Base-by-base conservation (phyloP, 2,888 invertebrate species). In the Hecatera dysodea region DNA sequence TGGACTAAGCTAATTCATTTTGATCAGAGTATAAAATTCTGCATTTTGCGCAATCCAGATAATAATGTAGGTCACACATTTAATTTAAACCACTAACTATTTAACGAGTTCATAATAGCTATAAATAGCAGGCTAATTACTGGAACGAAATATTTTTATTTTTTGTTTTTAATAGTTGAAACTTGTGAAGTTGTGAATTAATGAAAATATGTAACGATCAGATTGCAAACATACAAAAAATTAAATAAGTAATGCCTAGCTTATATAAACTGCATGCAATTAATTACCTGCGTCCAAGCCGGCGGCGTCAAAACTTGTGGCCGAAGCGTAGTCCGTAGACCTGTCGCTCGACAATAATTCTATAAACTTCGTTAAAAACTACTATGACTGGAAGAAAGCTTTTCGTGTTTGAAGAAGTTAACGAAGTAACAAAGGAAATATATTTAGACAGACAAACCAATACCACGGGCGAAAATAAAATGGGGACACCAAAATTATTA, bases 401-500 rank as follows among this genome's bases (percentile, higher is more conserved):
- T 55, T 39, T 52, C 17, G 62, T 63, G 19, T 8, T 60, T 42
- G 29, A 44, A 61, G 19, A 52, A 29, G 33, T 19, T 44, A 46
- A 1, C 7, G 11, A 48, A 46, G 42, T 53, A 52, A 59, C 52
- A 65, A 67, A 48, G 42, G 46, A 71, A 52, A 63, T 82, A 67
- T 68, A 71, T 64, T 63, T 44, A 73, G 42, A 61, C 39, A 36
- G 22, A 44, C 15, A n/a, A 64, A 67, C 39, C 17, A 53, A 69
- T 74, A 70, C 55, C 56, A 78, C 66, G 44, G 29, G 53, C 44
- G 53, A 65, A 72, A 74, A 83, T 27, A 24, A 78, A 83, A 71
- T 70, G 57, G 52, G 75, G 56, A 27, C 81, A 81, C 62, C 36
- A 48, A 57, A 81, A 74, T 53, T 68, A 78, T 66, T 78, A 66